These are phyloP conservation scores for Campoletis sonorensis DNA, from an alignment of 1,140 invertebrate genomes.

Conservation along the genomic window DNA sequence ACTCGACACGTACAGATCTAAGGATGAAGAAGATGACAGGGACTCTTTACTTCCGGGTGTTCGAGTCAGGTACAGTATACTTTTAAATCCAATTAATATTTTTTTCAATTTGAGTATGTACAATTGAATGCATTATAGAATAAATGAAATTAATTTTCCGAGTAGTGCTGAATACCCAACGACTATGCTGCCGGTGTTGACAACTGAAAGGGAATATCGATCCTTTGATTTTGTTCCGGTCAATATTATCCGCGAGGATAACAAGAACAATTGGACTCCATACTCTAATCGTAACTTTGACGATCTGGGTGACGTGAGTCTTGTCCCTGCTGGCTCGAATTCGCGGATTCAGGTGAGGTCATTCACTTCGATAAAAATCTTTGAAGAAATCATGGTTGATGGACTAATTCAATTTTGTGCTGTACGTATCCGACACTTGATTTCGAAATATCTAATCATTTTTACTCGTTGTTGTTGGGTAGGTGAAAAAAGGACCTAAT, in stretches of 20 bases:
- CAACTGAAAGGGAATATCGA: conserved; percentile 66
- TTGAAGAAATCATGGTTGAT: background rate
- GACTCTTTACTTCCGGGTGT: conserved; percentile 68
- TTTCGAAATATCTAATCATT: background rate
- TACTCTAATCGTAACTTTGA: conserved; percentile 68
- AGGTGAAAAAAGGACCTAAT: conserved; percentile 92
- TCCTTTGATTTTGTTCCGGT: conserved; percentile 73
- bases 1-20: conserved; percentile 56
- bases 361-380: background rate
- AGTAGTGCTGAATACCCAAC: conserved; percentile 71
- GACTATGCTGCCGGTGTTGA: conserved; percentile 71
- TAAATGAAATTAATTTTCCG: background rate
- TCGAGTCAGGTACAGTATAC: conserved; percentile 65
- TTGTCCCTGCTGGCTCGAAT: conserved; percentile 72
- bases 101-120: background rate
- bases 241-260: conserved; percentile 72
- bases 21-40: conserved; percentile 53
- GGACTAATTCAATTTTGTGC: no score
- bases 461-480: conserved; percentile 65
- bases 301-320: conserved; percentile 71
- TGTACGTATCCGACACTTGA: no score
- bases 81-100: conserved; percentile 13
- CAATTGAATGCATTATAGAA: no score
- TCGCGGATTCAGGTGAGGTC: conserved; percentile 70
- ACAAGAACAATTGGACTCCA: conserved; percentile 62